A percentile compares a stretch with the other conserved stretches of the same genome.
These are phyloP conservation scores for Deilephila porcellus DNA, from an alignment of 2,888 invertebrate genomes.

Conservation along the genomic window DNA sequence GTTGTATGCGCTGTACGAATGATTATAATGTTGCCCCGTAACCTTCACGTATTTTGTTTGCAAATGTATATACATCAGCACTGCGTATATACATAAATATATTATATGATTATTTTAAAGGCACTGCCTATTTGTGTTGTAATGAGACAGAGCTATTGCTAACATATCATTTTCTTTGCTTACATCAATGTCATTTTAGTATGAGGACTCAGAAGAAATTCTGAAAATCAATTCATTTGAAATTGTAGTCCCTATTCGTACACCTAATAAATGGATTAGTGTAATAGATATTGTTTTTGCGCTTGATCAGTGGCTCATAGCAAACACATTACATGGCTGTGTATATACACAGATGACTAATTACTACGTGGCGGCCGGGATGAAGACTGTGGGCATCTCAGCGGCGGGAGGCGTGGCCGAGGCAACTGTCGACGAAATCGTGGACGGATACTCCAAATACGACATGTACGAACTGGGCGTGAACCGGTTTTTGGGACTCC, in stretches of 20 bases:
- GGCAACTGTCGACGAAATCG: slow-evolving; percentile 94
- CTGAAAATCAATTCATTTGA: no score
- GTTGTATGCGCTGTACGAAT: not conserved
- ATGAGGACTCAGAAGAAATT: no score
- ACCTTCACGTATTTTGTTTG: slow-evolving; percentile 8
- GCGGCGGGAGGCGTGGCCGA: slow-evolving; percentile 98
- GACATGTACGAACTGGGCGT: slow-evolving; percentile 96
- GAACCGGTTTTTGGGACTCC: slow-evolving; percentile 94
- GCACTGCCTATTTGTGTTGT: slow-evolving; percentile 3
- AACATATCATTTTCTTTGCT: not conserved
- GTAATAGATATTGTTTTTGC: not conserved
- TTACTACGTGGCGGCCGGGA: slow-evolving; percentile 97
- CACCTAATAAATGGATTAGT: not conserved
- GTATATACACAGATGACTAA: slow-evolving; percentile 87
- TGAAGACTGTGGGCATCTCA: slow-evolving; percentile 98
- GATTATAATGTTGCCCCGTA: not conserved
- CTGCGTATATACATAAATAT: not conserved
- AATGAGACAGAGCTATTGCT: not conserved
- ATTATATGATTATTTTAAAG: not conserved
- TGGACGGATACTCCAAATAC: slow-evolving; percentile 90
- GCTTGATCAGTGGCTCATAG: no score
- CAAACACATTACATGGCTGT: not conserved
- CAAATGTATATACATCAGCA: not conserved
- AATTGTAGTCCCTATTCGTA: no score
- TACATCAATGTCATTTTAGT: not conserved